Percentiles rank a stretch among this genome's conserved stretches.
Evolutionary conservation across 2,888 invertebrate genomes (phyloP).

Genomic region (Ptychoptera albimana): DNA sequence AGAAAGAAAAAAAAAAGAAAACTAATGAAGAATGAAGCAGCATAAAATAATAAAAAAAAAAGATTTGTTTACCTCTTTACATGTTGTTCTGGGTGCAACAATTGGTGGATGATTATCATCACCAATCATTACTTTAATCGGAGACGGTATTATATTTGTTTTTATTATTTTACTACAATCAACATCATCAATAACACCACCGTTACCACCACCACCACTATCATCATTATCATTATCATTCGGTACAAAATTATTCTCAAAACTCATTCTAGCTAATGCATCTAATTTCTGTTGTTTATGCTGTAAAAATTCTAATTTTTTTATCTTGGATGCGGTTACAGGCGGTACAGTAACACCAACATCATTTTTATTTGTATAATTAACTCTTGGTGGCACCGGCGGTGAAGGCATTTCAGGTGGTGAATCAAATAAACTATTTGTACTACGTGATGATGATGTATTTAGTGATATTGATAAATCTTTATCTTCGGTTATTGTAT

Average conservation of each 20-base stretch:
- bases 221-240: background rate
- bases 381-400: conserved; percentile 22
- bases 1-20: background rate
- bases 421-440: conserved; percentile 22
- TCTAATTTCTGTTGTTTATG: background rate
- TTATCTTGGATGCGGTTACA: conserved; percentile 3
- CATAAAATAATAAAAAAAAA: background rate
- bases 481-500: background rate
- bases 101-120: conserved; percentile 21
- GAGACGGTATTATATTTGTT: conserved; percentile 17
- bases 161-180: conserved; percentile 4
- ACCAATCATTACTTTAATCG: conserved; percentile 10
- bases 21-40: background rate
- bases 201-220: too few species aligned
- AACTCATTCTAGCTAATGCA: background rate
- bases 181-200: too few species aligned
- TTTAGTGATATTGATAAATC: conserved; percentile 13
- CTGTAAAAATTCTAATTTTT: too few species aligned
- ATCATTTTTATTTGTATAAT: background rate
- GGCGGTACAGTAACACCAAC: background rate
- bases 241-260: conserved; percentile 10
- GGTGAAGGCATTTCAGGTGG: conserved; percentile 29
- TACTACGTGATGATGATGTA: conserved; percentile 4
- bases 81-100: conserved; percentile 16
- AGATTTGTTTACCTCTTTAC: conserved; percentile 8